Percentiles rank a stretch among this genome's conserved stretches.
Evolutionary conservation across 2,113 vertebrate genomes (phyloP).

Genomic region (Python bivittatus): DNA sequence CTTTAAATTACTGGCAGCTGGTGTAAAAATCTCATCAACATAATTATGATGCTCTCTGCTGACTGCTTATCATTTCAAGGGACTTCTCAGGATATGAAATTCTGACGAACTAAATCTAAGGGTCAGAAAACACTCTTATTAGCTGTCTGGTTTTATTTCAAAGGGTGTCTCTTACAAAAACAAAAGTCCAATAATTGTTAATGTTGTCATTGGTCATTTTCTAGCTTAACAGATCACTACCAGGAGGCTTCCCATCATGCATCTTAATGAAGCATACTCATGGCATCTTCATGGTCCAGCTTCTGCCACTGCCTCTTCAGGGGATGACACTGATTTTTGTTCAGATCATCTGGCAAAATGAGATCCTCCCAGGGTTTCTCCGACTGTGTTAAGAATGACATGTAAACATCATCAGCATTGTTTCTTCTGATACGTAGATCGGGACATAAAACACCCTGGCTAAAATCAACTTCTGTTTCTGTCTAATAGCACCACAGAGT

Average conservation of each 20-base stretch:
- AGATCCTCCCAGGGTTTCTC: background rate
- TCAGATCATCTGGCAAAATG: background rate
- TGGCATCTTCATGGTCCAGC: constrained; percentile 15
- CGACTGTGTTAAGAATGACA: background rate
- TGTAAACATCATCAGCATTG: background rate
- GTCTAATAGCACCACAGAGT: background rate
- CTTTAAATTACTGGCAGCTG: background rate
- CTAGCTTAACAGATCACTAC: background rate
- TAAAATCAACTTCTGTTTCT: background rate
- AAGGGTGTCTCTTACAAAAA: background rate
- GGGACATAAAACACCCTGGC: background rate
- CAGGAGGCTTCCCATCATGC: background rate
- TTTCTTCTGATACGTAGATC: background rate
- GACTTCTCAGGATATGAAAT: background rate
- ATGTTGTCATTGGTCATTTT: constrained; percentile 8
- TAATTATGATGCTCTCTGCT: constrained; percentile 5
- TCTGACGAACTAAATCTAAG: constrained; percentile 1
- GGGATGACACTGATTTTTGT: background rate
- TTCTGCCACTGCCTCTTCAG: background rate
- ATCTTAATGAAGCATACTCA: background rate
- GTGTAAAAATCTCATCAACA: background rate
- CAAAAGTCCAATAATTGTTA: background rate
- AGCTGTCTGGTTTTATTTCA: constrained; percentile 14
- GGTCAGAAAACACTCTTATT: constrained; percentile 3
- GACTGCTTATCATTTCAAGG: constrained; percentile 14